Percentiles rank a stretch among this genome's conserved stretches.
Evolutionary conservation across 2,797 vertebrate genomes (phyloP).

Genomic region (Oophaga sylvatica): DNA sequence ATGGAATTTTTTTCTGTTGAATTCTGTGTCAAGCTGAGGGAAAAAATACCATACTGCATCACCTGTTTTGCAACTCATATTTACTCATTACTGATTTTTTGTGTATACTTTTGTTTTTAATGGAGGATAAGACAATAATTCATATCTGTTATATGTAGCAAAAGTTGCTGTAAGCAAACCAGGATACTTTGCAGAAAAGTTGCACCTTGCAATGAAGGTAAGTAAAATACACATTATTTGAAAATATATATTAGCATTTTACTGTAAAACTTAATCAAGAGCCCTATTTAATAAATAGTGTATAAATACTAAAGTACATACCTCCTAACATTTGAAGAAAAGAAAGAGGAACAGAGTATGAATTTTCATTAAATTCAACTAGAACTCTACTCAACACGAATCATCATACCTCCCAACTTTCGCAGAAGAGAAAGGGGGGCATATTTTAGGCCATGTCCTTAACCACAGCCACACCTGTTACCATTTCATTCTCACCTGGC

Average conservation of each 20-base stretch:
- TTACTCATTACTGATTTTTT: background rate
- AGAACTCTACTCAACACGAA: too few species aligned
- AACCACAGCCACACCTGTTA: too few species aligned
- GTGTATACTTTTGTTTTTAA: background rate
- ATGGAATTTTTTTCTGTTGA: background rate
- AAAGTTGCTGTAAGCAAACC: conserved; percentile 87
- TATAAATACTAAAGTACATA: too few species aligned
- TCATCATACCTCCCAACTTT: too few species aligned
- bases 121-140: background rate
- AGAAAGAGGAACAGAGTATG: too few species aligned
- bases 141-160: conserved; percentile 72
- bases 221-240: background rate
- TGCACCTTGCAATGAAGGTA: conserved; percentile 92
- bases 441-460: too few species aligned
- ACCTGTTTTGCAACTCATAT: background rate
- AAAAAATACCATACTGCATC: background rate
- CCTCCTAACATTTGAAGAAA: too few species aligned
- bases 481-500: too few species aligned
- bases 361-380: too few species aligned
- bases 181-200: conserved; percentile 90
- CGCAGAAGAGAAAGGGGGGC: too few species aligned
- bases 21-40: background rate
- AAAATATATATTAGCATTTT: background rate
- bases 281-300: background rate
- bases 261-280: background rate